Conservation (phyloP, 1,140 invertebrate species). For the Magallana gigas region DNA sequence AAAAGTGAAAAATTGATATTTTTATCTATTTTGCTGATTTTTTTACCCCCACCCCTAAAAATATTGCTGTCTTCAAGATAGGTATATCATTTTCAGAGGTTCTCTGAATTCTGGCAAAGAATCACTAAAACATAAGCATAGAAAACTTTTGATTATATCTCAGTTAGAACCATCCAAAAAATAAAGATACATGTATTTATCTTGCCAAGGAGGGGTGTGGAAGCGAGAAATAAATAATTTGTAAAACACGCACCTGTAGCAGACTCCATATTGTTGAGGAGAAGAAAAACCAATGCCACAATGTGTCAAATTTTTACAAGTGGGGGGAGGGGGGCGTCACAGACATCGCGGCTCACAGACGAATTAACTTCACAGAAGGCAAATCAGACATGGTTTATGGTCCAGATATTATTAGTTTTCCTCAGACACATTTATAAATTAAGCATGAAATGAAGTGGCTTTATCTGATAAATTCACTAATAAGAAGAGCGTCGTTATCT, state of each 20-base stretch:
- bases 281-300: background rate
- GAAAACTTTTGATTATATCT: too few species aligned
- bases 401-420: slow-evolving; percentile 28
- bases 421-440: slow-evolving; percentile 30
- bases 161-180: too few species aligned
- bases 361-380: slow-evolving; percentile 10
- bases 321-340: background rate
- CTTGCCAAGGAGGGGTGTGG: slow-evolving; percentile 15
- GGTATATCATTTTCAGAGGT: too few species aligned
- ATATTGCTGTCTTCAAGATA: too few species aligned
- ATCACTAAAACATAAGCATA: too few species aligned
- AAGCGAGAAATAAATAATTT: background rate
- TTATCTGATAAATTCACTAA: slow-evolving; percentile 33
- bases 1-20: too few species aligned
- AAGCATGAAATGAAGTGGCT: slow-evolving; percentile 32
- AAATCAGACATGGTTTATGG: slow-evolving; percentile 23
- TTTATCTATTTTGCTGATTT: too few species aligned
- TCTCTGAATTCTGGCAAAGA: too few species aligned
- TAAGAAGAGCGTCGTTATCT: background rate
- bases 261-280: background rate
- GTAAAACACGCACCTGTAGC: slow-evolving; percentile 17
- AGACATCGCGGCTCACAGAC: background rate
- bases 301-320: background rate
- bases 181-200: too few species aligned
- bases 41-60: too few species aligned